These are phyloP conservation scores for Eilema caniola DNA, from an alignment of 2,888 invertebrate genomes.

Conservation along the genomic window DNA sequence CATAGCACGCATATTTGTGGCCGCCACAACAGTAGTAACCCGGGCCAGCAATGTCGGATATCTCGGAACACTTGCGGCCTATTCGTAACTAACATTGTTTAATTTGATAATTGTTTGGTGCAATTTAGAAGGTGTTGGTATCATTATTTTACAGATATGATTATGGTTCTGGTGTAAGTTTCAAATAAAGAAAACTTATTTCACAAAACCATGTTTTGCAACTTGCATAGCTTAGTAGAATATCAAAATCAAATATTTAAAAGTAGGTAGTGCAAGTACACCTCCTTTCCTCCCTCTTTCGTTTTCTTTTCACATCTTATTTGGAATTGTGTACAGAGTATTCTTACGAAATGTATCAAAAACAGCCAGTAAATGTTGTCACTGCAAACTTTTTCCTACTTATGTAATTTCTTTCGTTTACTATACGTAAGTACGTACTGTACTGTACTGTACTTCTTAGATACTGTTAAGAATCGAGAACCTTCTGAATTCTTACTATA, in stretches of 20 bases:
- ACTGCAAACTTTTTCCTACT: background rate
- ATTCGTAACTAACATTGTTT: slow-evolving; percentile 41
- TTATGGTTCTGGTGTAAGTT: background rate
- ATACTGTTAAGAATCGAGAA: no score
- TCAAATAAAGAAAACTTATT: background rate
- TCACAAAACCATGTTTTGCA: background rate
- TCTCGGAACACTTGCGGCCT: slow-evolving; percentile 39
- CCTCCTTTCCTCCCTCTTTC: background rate
- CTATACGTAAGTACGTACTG: no score
- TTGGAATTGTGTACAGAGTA: background rate
- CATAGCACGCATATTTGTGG: slow-evolving; percentile 81
- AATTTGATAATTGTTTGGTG: slow-evolving; percentile 30
- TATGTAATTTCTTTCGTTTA: background rate
- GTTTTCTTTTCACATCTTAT: no score
- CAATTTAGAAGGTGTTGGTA: background rate
- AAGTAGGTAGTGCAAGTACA: background rate
- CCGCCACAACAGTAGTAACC: slow-evolving; percentile 54
- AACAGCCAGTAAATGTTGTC: background rate
- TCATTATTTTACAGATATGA: background rate
- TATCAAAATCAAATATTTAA: no score
- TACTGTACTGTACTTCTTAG: no score
- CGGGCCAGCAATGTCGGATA: slow-evolving; percentile 57
- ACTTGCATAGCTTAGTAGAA: background rate
- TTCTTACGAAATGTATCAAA: background rate
- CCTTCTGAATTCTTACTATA: no score